These are phyloP conservation scores for Amblyopsis rosae DNA, from an alignment of 2,113 vertebrate genomes.

Conservation along the genomic window DNA sequence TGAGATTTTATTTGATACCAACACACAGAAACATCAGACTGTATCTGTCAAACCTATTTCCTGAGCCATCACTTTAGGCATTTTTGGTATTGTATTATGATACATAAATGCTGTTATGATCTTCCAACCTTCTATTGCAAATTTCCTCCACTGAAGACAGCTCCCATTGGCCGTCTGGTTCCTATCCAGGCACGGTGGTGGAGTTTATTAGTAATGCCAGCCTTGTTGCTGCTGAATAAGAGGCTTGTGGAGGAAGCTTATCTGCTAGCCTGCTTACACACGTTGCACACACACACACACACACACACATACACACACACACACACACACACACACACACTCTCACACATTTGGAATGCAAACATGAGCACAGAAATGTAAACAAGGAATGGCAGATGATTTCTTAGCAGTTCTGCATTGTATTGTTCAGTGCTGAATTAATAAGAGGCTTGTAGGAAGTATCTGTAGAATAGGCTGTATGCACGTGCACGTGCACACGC, in stretches of 20 bases:
- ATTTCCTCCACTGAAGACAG: too few species aligned
- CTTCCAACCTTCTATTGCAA: slow-evolving; percentile 10
- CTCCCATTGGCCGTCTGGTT: slow-evolving; percentile 16
- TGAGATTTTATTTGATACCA: too few species aligned
- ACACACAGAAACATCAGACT: too few species aligned
- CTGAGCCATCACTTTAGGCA: not conserved
- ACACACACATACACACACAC: not conserved
- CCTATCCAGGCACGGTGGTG: slow-evolving; percentile 34
- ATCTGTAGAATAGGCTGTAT: slow-evolving; percentile 47
- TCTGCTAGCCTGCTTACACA: slow-evolving; percentile 49
- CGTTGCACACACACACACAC: not conserved
- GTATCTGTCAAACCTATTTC: not conserved
- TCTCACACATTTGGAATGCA: slow-evolving; percentile 14
- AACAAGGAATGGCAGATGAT: slow-evolving; percentile 41
- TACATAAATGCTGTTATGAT: too few species aligned
- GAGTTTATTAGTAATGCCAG: slow-evolving; percentile 67
- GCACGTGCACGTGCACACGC: slow-evolving; percentile 1
- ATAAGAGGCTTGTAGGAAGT: slow-evolving; percentile 53
- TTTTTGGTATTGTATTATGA: not conserved
- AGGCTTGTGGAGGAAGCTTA: slow-evolving; percentile 58
- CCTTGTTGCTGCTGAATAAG: slow-evolving; percentile 64
- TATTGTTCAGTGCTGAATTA: slow-evolving; percentile 50
- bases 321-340: not conserved
- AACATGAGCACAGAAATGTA: slow-evolving; percentile 27
- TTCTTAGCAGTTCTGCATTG: slow-evolving; percentile 38